Base-by-base conservation (phyloP, 2,113 vertebrate genomes). In the Pagrus major region DNA sequence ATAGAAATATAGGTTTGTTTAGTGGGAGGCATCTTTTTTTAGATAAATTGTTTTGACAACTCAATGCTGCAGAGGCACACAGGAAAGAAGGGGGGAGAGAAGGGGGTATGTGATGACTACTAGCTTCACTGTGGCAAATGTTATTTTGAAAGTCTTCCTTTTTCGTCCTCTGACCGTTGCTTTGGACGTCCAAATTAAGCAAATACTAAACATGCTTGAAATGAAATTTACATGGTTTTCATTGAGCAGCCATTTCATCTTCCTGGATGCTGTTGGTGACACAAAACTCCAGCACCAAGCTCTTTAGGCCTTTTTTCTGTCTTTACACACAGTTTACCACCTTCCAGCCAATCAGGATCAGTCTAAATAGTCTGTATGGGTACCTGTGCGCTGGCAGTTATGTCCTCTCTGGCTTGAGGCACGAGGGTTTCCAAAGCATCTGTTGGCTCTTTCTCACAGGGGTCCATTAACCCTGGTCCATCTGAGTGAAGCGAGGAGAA, bases 391-490 rank as follows among this genome's bases (percentile, higher is more conserved):
- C 91, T 95, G 80, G 93, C 94, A 0, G 96, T 96, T 66, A 96
- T 69, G n/a, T 95, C 94, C 46, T 96, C 96, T 71, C 94, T 85
- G 46, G 94, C 90, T 88, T 96, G 95, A 37, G 54, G 81, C 21
- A 71, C 93, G 94, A 95, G 85, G 70, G 63, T 80, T 41, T 91
- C 86, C 15, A 96, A 78, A 58, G 85, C 93, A 5, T 96, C 94
- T 8, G 86, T 91, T 15, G 87, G 93, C 27, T 94, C 93, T 80
- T 95, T 95, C 92, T 96, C 95, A 75, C 95, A 97, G 29, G 95
- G 95, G 81, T 96, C 96, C 70, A 93, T 92, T 71, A 97, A 89
- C 25, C 95, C 95, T 0, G 96, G 94, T 44, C 96, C 96, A 41
- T 94, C 96, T 97, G 91, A 23, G 47, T 11, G 18, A 65, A 25